Evolutionary conservation across 53 echinoderm and acorn worm genomes (phyloP), one percentile per base, ranked within the genome.

Genomic region (Astropecten irregularis): DNA sequence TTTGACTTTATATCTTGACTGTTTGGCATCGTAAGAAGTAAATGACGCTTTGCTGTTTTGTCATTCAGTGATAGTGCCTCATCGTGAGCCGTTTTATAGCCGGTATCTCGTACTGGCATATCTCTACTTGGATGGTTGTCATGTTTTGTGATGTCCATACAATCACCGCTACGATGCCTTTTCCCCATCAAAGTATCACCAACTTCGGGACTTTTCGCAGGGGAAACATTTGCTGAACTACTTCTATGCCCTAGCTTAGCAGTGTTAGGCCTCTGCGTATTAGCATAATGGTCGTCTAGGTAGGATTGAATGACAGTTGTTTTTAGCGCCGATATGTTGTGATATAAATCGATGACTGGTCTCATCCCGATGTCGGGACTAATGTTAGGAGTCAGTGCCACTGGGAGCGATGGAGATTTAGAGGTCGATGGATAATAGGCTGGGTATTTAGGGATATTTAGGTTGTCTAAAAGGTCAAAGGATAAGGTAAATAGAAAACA

Each of bases 281-380:
- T 27, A 49, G 40, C 30, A 7, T 27, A 15, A 32, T 47, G 60
- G 30, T 61, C 79, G 19, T 79, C 62, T 3, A 79, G 79, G 33
- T 62, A 79, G 3, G 79, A 79, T 48, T 79, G 79, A 31, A 47
- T 62, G 35, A 79, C 62, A 1, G 79, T 79, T 46, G 1, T 79
- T 18, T 62, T 79, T 38, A 79, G 62, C 30, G 61, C n/a, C 16
- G 79, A 46, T 42, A 79, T 60, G 62, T 79, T 79, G 14, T 62
- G 79, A 20, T 62, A 79, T 1, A 79, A 5, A 48, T 46, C 37
- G 9, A 79, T 16, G 47, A 79, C 62, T 1, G 79, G 79, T 3
- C 62, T 79, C 62, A 62, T 79, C 15, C 32, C 79, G 11, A 79
- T 32, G 37, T 58, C 25, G n/a, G 61, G 73, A 26, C 49, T 72